A percentile compares a stretch with the other conserved stretches of the same genome.
Evolutionary conservation across 2,797 vertebrate species (phyloP).

Genomic region (Anguilla marmorata): DNA sequence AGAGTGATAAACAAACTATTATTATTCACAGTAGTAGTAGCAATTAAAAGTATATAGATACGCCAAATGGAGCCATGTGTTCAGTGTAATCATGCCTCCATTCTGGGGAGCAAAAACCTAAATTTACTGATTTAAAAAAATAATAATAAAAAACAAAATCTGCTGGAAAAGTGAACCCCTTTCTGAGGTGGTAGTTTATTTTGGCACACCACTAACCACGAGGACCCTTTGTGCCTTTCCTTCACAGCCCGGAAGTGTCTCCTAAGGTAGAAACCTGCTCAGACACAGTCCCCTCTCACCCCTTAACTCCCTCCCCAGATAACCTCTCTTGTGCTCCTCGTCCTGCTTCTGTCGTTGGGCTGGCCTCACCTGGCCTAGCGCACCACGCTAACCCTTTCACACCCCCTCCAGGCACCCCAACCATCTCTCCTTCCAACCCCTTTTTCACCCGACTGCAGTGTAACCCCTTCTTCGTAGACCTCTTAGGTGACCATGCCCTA

Average conservation of each 20-base stretch:
- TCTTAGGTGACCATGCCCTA: slow-evolving; percentile 82
- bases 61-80: background rate
- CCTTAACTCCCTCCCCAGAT: slow-evolving; percentile 71
- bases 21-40: background rate
- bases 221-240: slow-evolving; percentile 90
- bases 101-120: background rate
- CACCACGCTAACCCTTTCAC: slow-evolving; percentile 73
- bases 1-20: background rate
- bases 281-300: slow-evolving; percentile 74
- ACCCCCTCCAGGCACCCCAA: slow-evolving; percentile 63
- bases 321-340: slow-evolving; percentile 63
- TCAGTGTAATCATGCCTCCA: background rate
- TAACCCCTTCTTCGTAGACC: slow-evolving; percentile 94
- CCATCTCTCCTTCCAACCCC: slow-evolving; percentile 84
- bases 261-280: slow-evolving; percentile 96
- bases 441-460: slow-evolving; percentile 83
- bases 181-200: slow-evolving; percentile 49
- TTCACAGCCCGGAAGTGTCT: slow-evolving; percentile 97
- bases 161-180: slow-evolving; percentile 50
- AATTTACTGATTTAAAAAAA: slow-evolving; percentile 3
- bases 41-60: background rate
- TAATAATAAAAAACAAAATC: slow-evolving; percentile 45
- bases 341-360: slow-evolving; percentile 63
- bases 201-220: slow-evolving; percentile 80
- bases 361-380: slow-evolving; percentile 65